Evolutionary conservation across 2,113 vertebrate species (phyloP), one percentile per base, ranked within the genome.

Genomic region (Tychaedon coryphoeus): DNA sequence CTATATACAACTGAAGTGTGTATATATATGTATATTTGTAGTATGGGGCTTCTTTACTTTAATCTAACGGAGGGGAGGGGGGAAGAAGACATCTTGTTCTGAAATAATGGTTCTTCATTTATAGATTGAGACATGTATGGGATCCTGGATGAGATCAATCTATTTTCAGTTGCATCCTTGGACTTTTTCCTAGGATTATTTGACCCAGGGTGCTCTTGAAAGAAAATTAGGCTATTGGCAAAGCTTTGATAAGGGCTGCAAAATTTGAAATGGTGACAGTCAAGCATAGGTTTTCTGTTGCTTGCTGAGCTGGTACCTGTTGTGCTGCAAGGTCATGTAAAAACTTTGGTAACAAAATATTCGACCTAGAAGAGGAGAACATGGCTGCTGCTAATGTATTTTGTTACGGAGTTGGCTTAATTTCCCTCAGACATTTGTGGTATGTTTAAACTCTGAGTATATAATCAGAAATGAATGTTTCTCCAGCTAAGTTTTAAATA

Each of bases 51-150:
- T 33, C 25, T 75, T 14, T 90, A 54, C 60, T 85, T 64, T 29
- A 42, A 1, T 14, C 9, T 53, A 19, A n/a, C 24, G 16, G 10
- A 0, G 0, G 3, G 26, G 19, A 38, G 14, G 9, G 28, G 31
- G 36, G 12, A 82, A 60, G 42, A 56, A 56, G 17, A 5, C 29
- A 2, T 6, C 18, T 42, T 65, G 2, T 80, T 65, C 17, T 73
- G 9, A 7, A 24, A 0, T n/a, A 38, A 50, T 15, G 8, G 4
- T 19, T 48, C 26, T 92, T 29, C 3, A 6, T 50, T 19, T 70
- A 14, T 19, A 73, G 6, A 14, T 56, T 65, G 72, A 69, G 56
- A 7, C 29, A 14, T 8, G 1, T 58, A 19, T 36, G 14, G 47
- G 38, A 54, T 73, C 13, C 18, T 54, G 33, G 9, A 16, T 78